Conservation (phyloP, 1,140 invertebrate genomes). For the Sipha flava region DNA sequence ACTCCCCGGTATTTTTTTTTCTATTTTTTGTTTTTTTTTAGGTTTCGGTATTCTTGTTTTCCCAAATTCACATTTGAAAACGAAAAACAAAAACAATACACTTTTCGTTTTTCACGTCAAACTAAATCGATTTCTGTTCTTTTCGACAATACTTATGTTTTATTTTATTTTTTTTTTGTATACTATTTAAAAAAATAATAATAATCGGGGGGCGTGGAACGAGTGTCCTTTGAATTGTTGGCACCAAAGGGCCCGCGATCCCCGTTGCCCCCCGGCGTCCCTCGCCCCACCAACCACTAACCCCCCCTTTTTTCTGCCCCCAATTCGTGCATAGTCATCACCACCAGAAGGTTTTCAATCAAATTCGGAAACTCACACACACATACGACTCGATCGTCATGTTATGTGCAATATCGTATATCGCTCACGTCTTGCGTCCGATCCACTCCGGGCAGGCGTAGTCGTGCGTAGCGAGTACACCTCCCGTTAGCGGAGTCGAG, state of each 20-base stretch:
- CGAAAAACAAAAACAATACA: too few relatives aligned
- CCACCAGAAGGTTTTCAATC: too few relatives aligned
- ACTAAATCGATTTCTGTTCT: not conserved
- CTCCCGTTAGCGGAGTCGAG: too few relatives aligned
- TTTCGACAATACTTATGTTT: not conserved
- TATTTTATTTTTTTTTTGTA: not conserved
- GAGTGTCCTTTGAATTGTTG: slow-evolving; percentile 27
- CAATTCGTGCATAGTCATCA: too few relatives aligned
- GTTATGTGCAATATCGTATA: too few relatives aligned
- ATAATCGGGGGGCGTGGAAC: slow-evolving; percentile 22
- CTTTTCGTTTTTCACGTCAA: too few relatives aligned
- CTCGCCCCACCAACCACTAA: not conserved
- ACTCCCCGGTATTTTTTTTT: not conserved
- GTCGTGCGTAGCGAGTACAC: too few relatives aligned
- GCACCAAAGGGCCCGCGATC: slow-evolving; percentile 26
- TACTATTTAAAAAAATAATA: not conserved
- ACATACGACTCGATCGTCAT: too few relatives aligned
- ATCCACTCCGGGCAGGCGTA: too few relatives aligned
- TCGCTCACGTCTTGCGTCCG: too few relatives aligned
- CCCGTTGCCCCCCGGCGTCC: slow-evolving; percentile 1
- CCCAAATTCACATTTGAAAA: not conserved
- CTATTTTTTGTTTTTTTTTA: not conserved
- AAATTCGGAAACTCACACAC: too few relatives aligned
- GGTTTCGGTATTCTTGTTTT: not conserved
- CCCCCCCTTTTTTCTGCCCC: not conserved